Percentiles rank a stretch among this genome's conserved stretches.
Evolutionary conservation across 2,888 invertebrate genomes (phyloP).

Genomic region (Pilophorus perplexus): DNA sequence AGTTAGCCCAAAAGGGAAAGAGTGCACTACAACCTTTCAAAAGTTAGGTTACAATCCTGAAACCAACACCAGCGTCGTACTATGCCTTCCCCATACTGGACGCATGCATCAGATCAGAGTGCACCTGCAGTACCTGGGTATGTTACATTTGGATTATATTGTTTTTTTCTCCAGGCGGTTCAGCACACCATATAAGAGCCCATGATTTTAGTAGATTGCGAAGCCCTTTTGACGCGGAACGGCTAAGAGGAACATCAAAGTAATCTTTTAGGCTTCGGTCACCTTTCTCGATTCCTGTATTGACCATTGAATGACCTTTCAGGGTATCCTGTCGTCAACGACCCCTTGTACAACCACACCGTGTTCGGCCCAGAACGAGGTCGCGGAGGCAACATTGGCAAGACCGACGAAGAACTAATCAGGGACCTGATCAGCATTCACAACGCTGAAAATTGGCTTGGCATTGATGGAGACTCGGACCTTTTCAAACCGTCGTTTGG

Average conservation of each 20-base stretch:
- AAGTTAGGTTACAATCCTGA: conserved; percentile 74
- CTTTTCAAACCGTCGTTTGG: conserved; percentile 73
- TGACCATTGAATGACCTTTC: too few species aligned
- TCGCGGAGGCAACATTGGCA: conserved; percentile 82
- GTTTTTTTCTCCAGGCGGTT: too few species aligned
- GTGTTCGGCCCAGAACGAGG: conserved; percentile 94
- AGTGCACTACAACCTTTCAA: conserved; percentile 87
- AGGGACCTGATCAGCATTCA: conserved; percentile 86
- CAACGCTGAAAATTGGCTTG: conserved; percentile 91
- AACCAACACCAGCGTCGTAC: conserved; percentile 85
- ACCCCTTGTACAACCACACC: conserved; percentile 92
- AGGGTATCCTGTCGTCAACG: conserved; percentile 97
- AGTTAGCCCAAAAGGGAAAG: conserved; percentile 88
- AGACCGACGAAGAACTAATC: conserved; percentile 84
- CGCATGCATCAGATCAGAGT: conserved; percentile 99
- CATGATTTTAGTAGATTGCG: too few species aligned
- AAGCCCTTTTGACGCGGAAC: too few species aligned
- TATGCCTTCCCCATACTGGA: conserved; percentile 92
- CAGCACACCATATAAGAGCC: too few species aligned
- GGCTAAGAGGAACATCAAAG: too few species aligned
- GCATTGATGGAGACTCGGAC: conserved; percentile 84
- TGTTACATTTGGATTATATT: conserved; percentile 49
- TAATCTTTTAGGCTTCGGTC: too few species aligned
- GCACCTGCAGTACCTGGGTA: conserved; percentile 95
- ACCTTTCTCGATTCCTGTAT: too few species aligned